phyloP scores from a whole-genome alignment of 2,888 invertebrate species.

The Itoplectis maculator region DNA sequence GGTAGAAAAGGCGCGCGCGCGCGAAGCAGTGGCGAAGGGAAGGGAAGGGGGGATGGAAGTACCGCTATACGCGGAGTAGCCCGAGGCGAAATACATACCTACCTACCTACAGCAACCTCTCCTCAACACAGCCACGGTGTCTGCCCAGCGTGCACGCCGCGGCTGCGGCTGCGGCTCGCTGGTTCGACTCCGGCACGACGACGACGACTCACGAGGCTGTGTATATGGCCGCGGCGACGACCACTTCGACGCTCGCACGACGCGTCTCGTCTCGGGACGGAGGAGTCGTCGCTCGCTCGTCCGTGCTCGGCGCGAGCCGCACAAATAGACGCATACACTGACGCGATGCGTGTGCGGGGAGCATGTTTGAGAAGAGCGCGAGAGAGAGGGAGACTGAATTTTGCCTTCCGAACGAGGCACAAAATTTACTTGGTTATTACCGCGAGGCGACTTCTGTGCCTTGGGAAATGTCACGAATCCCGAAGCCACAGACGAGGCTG shows the following conservation, averaged over 20 bases:
- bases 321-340: too few species aligned
- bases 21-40: slow-evolving; percentile 50
- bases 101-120: slow-evolving; percentile 77
- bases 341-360: not conserved
- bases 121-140: slow-evolving; percentile 52
- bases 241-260: not conserved
- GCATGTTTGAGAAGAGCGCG: not conserved
- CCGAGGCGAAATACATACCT: slow-evolving; percentile 83
- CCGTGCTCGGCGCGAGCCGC: slow-evolving; percentile 20
- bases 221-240: slow-evolving; percentile 40
- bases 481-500: not conserved
- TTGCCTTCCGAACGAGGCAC: slow-evolving; percentile 47
- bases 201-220: slow-evolving; percentile 42
- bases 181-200: slow-evolving; percentile 60
- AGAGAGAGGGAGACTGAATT: slow-evolving; percentile 2
- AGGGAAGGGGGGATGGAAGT: slow-evolving; percentile 77
- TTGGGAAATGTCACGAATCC: slow-evolving; percentile 13
- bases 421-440: slow-evolving; percentile 38
- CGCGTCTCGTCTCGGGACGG: too few species aligned
- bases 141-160: slow-evolving; percentile 53
- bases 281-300: slow-evolving; percentile 35
- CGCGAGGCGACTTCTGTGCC: slow-evolving; percentile 3
- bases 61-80: slow-evolving; percentile 83
- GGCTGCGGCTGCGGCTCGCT: slow-evolving; percentile 43
- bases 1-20: slow-evolving; percentile 61